Evolutionary conservation across 2,888 invertebrate species (phyloP).

Genomic region (Drosophila kambysellisi): DNA sequence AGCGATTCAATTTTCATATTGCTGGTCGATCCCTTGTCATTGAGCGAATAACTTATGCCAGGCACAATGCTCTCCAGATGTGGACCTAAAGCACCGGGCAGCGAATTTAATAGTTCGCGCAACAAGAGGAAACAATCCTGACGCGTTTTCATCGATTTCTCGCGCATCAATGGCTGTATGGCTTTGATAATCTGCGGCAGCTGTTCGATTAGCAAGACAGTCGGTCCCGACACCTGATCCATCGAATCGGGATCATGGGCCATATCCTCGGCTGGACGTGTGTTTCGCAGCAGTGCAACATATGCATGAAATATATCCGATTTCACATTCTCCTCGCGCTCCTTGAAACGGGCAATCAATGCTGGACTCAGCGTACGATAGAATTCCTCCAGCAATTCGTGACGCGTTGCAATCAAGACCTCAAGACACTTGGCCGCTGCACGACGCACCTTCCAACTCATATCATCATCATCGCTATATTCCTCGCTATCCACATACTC

Average conservation of each 20-base stretch:
- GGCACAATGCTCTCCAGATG: conserved; percentile 94
- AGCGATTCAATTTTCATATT: conserved; percentile 99
- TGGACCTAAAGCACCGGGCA: conserved; percentile 94
- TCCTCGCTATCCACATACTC: conserved; percentile 95
- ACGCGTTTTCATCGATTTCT: conserved; percentile 93
- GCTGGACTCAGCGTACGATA: conserved; percentile 96
- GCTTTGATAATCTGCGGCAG: conserved; percentile 93
- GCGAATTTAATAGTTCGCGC: conserved; percentile 94
- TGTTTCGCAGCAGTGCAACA: conserved; percentile 95
- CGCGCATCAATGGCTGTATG: conserved; percentile 94
- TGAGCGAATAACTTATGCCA: conserved; percentile 94
- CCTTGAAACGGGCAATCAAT: conserved; percentile 96
- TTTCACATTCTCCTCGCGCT: conserved; percentile 99
- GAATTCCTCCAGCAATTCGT: conserved; percentile 95
- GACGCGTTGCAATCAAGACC: conserved; percentile 96
- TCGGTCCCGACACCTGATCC: conserved; percentile 91
- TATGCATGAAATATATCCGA: conserved; percentile 99
- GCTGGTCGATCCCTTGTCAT: conserved; percentile 96
- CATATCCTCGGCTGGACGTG: conserved; percentile 89
- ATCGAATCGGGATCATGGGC: conserved; percentile 89
- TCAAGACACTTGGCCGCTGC: conserved; percentile 99
- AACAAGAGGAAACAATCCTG: conserved; percentile 96
- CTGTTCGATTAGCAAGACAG: conserved; percentile 87
- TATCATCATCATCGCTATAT: conserved; percentile 99
- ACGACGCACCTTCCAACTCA: conserved; percentile 99